Evolutionary conservation across 2,113 vertebrate genomes (phyloP).

Genomic region (Phyllopteryx taeniolatus): DNA sequence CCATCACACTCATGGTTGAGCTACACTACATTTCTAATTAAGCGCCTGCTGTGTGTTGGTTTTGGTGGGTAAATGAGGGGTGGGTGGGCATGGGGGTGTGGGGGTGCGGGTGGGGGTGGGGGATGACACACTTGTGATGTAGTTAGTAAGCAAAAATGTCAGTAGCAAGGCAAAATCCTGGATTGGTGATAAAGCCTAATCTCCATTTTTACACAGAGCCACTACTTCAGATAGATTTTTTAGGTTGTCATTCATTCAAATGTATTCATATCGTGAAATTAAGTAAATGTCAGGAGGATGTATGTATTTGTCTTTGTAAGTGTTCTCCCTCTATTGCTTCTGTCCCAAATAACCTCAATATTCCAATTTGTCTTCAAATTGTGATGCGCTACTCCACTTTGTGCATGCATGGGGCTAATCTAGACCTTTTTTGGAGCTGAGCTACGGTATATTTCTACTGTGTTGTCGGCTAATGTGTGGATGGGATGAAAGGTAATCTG

Average conservation of each 20-base stretch:
- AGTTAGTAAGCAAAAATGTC: slow-evolving; percentile 31
- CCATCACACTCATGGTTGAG: slow-evolving; percentile 51
- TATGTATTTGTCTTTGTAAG: neutral
- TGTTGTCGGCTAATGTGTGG: slow-evolving; percentile 69
- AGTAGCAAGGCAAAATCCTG: slow-evolving; percentile 18
- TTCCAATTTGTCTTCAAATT: slow-evolving; percentile 43
- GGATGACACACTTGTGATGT: slow-evolving; percentile 39
- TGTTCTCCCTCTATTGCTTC: neutral
- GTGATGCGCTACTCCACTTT: slow-evolving; percentile 39
- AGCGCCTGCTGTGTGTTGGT: slow-evolving; percentile 65
- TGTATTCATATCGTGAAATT: neutral
- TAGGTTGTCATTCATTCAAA: neutral
- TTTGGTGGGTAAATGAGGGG: slow-evolving; percentile 30
- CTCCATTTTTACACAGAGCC: neutral
- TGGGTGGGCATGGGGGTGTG: neutral
- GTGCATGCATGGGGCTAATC: slow-evolving; percentile 51
- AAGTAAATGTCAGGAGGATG: neutral
- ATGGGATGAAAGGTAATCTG: slow-evolving; percentile 72
- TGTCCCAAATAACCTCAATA: slow-evolving; percentile 34
- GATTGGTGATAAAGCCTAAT: neutral
- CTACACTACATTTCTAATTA: slow-evolving; percentile 69
- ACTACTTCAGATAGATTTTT: neutral
- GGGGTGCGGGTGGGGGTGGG: neutral
- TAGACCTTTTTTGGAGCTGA: slow-evolving; percentile 26
- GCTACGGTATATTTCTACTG: slow-evolving; percentile 60